These are phyloP conservation scores for Lophotriccus pileatus DNA, from an alignment of 2,797 vertebrate species.

Conservation along the genomic window DNA sequence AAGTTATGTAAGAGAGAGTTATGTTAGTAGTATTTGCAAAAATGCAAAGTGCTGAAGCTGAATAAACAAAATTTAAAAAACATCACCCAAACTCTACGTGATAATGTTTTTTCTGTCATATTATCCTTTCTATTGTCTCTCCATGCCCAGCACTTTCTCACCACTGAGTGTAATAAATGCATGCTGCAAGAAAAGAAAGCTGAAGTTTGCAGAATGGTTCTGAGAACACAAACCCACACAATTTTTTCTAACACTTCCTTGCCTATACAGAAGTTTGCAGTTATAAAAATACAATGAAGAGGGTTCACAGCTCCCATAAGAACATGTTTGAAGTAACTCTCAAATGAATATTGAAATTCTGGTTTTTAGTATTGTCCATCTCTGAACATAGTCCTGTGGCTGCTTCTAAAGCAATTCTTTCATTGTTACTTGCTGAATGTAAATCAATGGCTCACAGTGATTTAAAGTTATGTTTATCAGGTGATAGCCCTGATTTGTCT, in stretches of 20 bases:
- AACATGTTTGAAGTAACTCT: neutral
- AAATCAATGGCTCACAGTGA: neutral
- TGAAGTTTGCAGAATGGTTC: neutral
- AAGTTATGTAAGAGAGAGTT: neutral
- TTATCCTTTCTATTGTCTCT: neutral
- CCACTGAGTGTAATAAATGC: neutral
- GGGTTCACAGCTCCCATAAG: neutral
- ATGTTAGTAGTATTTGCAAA: neutral
- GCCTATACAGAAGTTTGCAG: neutral
- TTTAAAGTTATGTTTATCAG: conserved; percentile 4
- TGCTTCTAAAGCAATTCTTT: neutral
- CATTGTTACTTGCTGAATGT: neutral
- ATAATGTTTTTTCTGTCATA: neutral
- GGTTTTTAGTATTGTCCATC: neutral
- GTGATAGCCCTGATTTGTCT: neutral
- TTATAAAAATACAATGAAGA: neutral
- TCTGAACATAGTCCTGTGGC: neutral
- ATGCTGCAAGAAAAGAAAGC: neutral
- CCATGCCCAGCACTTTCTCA: neutral
- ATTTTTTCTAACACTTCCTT: conserved; percentile 27
- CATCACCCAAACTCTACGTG: neutral
- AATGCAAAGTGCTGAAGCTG: neutral
- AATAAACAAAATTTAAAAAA: neutral
- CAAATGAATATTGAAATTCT: neutral
- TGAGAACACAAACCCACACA: neutral